Evolutionary conservation across 1,140 invertebrate genomes (phyloP), one percentile per base, ranked within the genome.

Genomic region (Philopotamus ludificatus): DNA sequence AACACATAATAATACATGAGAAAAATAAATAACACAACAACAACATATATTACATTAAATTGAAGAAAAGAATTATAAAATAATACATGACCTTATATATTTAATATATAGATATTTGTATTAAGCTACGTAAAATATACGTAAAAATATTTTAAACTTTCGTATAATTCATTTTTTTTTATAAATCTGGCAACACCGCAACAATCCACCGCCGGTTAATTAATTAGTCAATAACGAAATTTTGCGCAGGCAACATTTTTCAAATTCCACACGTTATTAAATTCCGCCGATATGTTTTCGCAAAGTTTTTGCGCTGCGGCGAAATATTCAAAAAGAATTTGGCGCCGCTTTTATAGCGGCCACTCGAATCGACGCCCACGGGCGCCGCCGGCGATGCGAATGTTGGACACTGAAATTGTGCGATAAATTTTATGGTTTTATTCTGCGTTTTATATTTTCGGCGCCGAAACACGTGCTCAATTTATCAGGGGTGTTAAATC

Each of bases 351-450:
- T 4, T 49, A 21, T 49, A n/a, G 23, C 23, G 51, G 28, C 28
- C 23, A 26, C 28, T 34, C 51, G 25, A 55, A 55, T 16, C 22
- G 28, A 25, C 12, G 20, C 10, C 22, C 18, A 16, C 18, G 10
- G 8, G 16, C 18, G 18, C 39, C 10, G 12, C 26, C 20, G 28
- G 20, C 21, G 9, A 16, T 3, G 20, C 26, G 51, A 26, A 53
- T 26, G 21, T 53, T 2, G n/a, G 23, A 15, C 21, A 15, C 21
- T 39, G 8, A 25, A 55, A 55, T 34, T 28, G 28, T 55, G 23
- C 10, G 22, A 55, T 55, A 55, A 55, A 55, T 34, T 25, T 55
- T 16, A 16, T 16, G n/a, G 26, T 28, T 55, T 55, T 55, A 16
- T 16, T 55, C 39, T 16, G 20, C n/a, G 8, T n/a, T 55, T 34